Percentiles rank a stretch among this genome's conserved stretches.
Evolutionary conservation across 2,888 invertebrate species (phyloP).

Genomic region (Amiota minor): DNA sequence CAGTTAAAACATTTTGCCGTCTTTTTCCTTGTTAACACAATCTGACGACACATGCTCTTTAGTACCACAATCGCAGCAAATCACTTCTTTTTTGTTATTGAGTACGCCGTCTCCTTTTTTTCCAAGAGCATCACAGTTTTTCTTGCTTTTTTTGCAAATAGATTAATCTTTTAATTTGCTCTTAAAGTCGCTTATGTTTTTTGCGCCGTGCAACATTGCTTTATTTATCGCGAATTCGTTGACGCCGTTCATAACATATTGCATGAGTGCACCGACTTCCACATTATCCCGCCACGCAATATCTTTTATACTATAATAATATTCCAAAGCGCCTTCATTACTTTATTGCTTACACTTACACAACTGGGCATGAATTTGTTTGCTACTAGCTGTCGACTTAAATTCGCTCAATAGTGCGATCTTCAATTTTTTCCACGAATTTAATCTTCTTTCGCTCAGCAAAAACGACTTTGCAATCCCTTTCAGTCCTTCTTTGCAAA

Average conservation of each 20-base stretch:
- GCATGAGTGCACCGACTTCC: conserved; percentile 19
- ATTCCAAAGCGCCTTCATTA: conserved; percentile 15
- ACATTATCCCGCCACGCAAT: conserved; percentile 16
- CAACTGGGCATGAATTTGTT: conserved; percentile 6
- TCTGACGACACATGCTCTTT: conserved; percentile 36
- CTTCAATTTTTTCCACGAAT: conserved; percentile 16
- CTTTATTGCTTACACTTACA: conserved; percentile 8
- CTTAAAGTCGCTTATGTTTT: conserved; percentile 40
- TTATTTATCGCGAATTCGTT: neutral
- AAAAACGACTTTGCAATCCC: conserved; percentile 27
- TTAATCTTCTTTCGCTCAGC: conserved; percentile 11
- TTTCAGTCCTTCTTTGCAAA: conserved; percentile 21
- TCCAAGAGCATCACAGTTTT: neutral
- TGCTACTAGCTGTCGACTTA: neutral
- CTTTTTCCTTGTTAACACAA: conserved; percentile 32
- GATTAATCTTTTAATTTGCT: conserved; percentile 39
- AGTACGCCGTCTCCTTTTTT: neutral
- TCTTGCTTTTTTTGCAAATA: conserved; percentile 36
- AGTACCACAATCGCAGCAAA: neutral
- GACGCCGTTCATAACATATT: conserved; percentile 28
- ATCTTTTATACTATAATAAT: conserved; percentile 23
- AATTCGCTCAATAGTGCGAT: conserved; percentile 19
- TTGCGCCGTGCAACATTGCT: conserved; percentile 28
- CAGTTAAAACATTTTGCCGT: conserved; percentile 41
- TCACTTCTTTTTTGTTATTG: neutral